Evolutionary conservation across 2,888 invertebrate species (phyloP).

Genomic region (Caenorhabditis wallacei): DNA sequence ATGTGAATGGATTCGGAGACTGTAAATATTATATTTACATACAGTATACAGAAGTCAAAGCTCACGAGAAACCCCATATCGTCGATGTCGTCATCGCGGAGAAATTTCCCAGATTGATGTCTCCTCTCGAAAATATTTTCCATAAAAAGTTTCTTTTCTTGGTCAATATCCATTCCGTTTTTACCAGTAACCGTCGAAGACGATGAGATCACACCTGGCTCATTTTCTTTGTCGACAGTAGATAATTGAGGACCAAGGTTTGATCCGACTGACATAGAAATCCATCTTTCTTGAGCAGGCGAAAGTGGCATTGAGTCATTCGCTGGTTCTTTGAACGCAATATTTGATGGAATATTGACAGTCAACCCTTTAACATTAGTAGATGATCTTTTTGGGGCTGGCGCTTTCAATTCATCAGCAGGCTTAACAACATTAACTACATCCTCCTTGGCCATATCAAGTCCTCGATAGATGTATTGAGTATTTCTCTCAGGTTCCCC

Average conservation of each 20-base stretch:
- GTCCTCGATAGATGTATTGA: not conserved
- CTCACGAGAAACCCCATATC: slow-evolving; percentile 35
- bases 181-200: not conserved
- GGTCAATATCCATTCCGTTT: not conserved
- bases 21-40: not conserved
- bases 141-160: slow-evolving; percentile 16
- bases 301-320: slow-evolving; percentile 52
- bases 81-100: slow-evolving; percentile 23
- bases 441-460: not conserved
- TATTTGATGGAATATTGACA: slow-evolving; percentile 52
- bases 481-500: slow-evolving; percentile 10
- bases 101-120: not conserved
- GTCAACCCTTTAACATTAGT: slow-evolving; percentile 65
- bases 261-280: slow-evolving; percentile 55
- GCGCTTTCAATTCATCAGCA: slow-evolving; percentile 11
- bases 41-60: too few species aligned
- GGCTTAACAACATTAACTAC: not conserved
- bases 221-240: slow-evolving; percentile 13
- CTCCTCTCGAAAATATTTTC: slow-evolving; percentile 29
- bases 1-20: slow-evolving; percentile 40
- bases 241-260: not conserved
- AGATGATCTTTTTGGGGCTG: slow-evolving; percentile 39
- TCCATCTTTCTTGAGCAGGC: slow-evolving; percentile 65
- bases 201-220: not conserved
- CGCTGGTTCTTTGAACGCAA: slow-evolving; percentile 22